A percentile compares a stretch with the other conserved stretches of the same genome.
These are phyloP conservation scores for Hoplodrina blanda DNA, from an alignment of 2,888 invertebrate species.

Conservation along the genomic window DNA sequence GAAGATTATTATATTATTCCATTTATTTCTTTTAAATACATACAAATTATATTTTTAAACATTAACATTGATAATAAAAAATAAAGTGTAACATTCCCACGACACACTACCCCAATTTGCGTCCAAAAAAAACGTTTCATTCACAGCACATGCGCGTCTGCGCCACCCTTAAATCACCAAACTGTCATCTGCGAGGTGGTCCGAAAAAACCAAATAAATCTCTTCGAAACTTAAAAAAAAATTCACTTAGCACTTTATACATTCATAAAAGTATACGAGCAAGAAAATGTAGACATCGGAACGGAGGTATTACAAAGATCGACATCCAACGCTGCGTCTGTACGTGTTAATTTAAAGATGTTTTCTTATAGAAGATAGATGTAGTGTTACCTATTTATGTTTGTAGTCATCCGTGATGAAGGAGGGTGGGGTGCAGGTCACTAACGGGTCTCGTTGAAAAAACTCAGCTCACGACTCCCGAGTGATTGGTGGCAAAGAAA, in stretches of 20 bases:
- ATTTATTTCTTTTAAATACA: too few species aligned
- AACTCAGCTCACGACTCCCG: slow-evolving; percentile 85
- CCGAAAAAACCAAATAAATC: slow-evolving; percentile 71
- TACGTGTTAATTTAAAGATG: slow-evolving; percentile 31
- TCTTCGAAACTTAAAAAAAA: slow-evolving; percentile 65
- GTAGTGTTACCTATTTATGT: slow-evolving; percentile 59
- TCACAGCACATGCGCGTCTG: slow-evolving; percentile 68
- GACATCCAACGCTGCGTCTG: slow-evolving; percentile 59
- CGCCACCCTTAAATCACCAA: slow-evolving; percentile 72
- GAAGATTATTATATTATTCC: too few species aligned
- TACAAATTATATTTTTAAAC: neutral
- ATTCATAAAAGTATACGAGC: slow-evolving; percentile 66
- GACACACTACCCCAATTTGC: slow-evolving; percentile 59
- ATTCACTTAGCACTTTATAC: slow-evolving; percentile 76
- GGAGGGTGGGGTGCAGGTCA: slow-evolving; percentile 75
- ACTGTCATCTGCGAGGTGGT: slow-evolving; percentile 74
- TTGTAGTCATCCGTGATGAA: slow-evolving; percentile 59
- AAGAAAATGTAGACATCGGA: slow-evolving; percentile 40
- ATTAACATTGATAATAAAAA: neutral
- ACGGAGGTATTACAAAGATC: slow-evolving; percentile 31
- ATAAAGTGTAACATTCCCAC: slow-evolving; percentile 53
- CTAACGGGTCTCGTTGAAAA: slow-evolving; percentile 82
- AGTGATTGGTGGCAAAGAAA: slow-evolving; percentile 80
- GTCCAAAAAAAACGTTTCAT: slow-evolving; percentile 62
- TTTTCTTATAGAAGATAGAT: slow-evolving; percentile 53